Base-by-base conservation (phyloP, 2,888 invertebrate species). In the Lottia scabra region DNA sequence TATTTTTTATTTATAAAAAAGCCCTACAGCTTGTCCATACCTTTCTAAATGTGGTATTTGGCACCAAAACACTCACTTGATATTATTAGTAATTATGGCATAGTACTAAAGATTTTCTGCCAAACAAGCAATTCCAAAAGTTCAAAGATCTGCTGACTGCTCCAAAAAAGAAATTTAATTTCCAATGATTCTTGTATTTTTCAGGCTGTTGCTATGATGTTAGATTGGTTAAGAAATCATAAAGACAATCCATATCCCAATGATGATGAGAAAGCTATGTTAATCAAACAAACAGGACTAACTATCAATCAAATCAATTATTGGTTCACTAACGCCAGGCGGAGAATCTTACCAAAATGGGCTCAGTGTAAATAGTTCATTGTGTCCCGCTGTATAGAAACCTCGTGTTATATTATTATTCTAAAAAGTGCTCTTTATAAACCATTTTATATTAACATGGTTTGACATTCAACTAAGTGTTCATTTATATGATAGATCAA, bases 291-390 rank as follows among this genome's bases (percentile, higher is more conserved):
- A 77, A 89, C 89, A 19, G 87, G 87, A 70, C 82, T 89, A 5
- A 86, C 88, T 5, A 89, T 89, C 68, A 88, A 87, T 75, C 89
- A 89, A 77, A 89, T 89, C 70, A 89, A 89, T 81, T 89, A 89
- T 77, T 89, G 89, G 89, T 89, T 89, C 77, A 89, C 89, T 30
- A 89, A 89, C 73, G 89, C 89, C 13, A 79, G 89, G n/a, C 79
- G 89, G 30, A 80, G 89, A 70, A 88, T 89, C 72, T 81, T 89
- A 74, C 89, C 89, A 68, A 89, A 89, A 78, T 89, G 89, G 89
- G 84, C 85, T 1, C 84, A 85, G 78, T 85, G 85, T 76, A 85
- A 85, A 70, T 81, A 76, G 66, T 73, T 73, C 67, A 45, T 56
- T 19, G 19, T 23, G 56, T 56, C 19, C 19, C 23, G 23, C 23